Evolutionary conservation across 2,113 vertebrate species (phyloP), one percentile per base, ranked within the genome.

Genomic region (Anolis sagrei): DNA sequence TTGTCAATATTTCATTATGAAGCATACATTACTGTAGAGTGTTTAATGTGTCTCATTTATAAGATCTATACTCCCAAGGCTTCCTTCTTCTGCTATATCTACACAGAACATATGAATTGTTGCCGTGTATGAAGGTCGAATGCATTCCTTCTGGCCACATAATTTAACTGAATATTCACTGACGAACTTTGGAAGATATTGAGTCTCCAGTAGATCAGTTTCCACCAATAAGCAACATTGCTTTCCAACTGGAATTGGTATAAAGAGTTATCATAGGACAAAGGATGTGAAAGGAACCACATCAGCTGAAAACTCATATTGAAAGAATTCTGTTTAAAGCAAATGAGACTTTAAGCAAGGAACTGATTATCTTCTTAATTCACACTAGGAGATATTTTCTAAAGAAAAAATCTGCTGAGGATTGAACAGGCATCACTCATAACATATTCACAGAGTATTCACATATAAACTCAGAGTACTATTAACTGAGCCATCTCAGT

Each of bases 321-420:
- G 89, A 85, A 93, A 89, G 19, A 5, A 84, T 82, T 91, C 86
- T 48, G 2, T 88, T 39, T 81, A 89, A 91, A 93, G 86, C 78
- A 90, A 89, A 82, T 51, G 83, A 54, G 83, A 75, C 83, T 91
- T 89, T 84, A 81, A 48, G 88, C 74, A 91, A 90, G 62, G 7
- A 90, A 27, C 76, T 79, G 21, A 66, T 81, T 81, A 82, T 83
- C 0, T 0, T 32, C 58, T 27, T 76, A 51, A 84, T 79, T 83
- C 64, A 90, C 77, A 87, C 87, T 74, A n/a, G 80, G 13, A 27
- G 16, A 76, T 29, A 51, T 14, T 8, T 76, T 69, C 81, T 54
- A 2, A 54, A 54, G 51, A 14, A 54, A 14, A 54, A 54, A 9
- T 54, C 51, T 54, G 7, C 16, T 54, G 51, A 54, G 16, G 51